A percentile compares a stretch with the other conserved stretches of the same genome.
Conservation (phyloP, 2,113 vertebrate species). For the Cariama cristata region DNA sequence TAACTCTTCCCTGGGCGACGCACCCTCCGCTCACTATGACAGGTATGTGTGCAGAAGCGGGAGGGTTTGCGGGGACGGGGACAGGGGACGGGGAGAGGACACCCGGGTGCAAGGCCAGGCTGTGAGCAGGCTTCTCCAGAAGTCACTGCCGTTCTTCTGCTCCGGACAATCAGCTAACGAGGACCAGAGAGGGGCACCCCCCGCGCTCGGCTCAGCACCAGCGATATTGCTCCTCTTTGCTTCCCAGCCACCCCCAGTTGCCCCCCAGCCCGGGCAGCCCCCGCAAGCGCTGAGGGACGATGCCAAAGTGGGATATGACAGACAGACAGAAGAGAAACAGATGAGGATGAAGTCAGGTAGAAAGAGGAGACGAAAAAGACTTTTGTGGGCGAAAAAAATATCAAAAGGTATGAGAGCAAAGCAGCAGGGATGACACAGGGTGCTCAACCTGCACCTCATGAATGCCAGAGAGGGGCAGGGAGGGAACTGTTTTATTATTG, state of each 20-base stretch:
- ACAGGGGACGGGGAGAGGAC: background rate
- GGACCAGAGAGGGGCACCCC: background rate
- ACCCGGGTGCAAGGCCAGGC: too few species aligned
- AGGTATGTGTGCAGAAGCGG: background rate
- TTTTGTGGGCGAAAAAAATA: background rate
- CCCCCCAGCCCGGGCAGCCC: background rate
- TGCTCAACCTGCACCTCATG: conserved; percentile 32
- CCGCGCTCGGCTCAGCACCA: background rate
- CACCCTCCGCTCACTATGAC: fast-evolving
- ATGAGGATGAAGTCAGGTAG: background rate
- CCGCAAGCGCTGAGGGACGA: background rate
- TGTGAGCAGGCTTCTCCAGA: background rate
- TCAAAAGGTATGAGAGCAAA: background rate
- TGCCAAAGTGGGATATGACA: fast-evolving
- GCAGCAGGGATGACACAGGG: background rate
- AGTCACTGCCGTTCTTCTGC: background rate
- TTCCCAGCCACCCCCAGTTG: fast-evolving
- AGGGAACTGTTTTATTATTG: conserved; percentile 33
- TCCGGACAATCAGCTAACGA: background rate
- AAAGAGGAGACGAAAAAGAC: background rate
- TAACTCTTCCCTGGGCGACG: background rate
- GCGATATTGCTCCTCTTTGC: background rate
- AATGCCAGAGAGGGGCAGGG: conserved; percentile 46
- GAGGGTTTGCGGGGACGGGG: background rate
- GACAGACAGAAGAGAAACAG: background rate